phyloP scores from a whole-genome alignment of 2,888 invertebrate species.

The Tipula vernalis region DNA sequence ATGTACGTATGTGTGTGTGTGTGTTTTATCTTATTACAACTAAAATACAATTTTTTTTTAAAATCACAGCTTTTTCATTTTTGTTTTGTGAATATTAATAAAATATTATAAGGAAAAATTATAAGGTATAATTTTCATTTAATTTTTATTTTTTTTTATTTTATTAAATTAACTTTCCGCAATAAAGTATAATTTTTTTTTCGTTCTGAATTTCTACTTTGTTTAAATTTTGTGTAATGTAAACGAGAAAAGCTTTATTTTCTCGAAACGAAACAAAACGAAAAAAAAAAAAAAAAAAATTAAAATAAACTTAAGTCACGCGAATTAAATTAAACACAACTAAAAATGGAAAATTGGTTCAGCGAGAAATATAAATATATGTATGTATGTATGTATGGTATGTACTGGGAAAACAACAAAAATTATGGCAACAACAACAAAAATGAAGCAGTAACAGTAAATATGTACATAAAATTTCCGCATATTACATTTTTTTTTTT shows the following conservation, averaged over 20 bases:
- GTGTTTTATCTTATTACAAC: background rate
- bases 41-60: background rate
- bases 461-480: conserved; percentile 4
- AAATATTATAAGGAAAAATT: background rate
- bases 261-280: background rate
- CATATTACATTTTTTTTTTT: background rate
- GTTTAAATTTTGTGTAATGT: background rate
- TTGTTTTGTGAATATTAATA: background rate
- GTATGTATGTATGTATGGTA: background rate
- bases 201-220: background rate
- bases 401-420: background rate
- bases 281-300: background rate
- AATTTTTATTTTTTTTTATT: background rate
- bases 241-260: conserved; percentile 4
- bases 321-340: background rate
- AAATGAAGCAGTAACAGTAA: background rate
- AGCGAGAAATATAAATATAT: background rate
- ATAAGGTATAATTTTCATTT: background rate
- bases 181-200: conserved; percentile 5
- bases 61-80: background rate
- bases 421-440: background rate
- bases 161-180: conserved; percentile 10
- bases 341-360: conserved; percentile 4
- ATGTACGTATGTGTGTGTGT: background rate
- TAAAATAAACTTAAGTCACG: conserved; percentile 6